Evolutionary conservation across 1,140 invertebrate species (phyloP).

Genomic region (Papilio xuthus): DNA sequence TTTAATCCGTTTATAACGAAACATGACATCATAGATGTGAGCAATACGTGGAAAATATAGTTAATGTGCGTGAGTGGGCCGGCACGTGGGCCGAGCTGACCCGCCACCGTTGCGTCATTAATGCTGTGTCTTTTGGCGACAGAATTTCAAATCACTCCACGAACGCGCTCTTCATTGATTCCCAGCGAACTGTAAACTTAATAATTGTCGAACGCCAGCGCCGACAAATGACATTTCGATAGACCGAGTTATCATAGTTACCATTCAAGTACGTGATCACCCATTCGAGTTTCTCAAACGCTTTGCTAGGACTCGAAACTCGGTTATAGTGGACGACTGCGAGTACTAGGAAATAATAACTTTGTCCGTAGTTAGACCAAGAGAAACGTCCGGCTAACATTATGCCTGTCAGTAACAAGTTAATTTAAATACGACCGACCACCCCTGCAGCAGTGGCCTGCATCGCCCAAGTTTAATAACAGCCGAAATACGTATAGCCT

Average conservation of each 20-base stretch:
- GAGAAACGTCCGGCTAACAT: conserved; percentile 77
- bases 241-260: conserved; percentile 66
- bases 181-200: conserved; percentile 37
- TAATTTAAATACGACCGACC: conserved; percentile 78
- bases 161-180: background rate
- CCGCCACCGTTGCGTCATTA: conserved; percentile 25
- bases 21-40: conserved; percentile 31
- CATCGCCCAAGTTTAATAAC: conserved; percentile 75
- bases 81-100: conserved; percentile 30
- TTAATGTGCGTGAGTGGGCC: conserved; percentile 19
- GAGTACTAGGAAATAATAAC: conserved; percentile 79
- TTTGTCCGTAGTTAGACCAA: conserved; percentile 73
- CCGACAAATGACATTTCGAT: conserved; percentile 66
- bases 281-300: conserved; percentile 74
- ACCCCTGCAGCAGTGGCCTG: conserved; percentile 66
- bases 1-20: conserved; percentile 22
- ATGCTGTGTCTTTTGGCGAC: conserved; percentile 25
- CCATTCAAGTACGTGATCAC: conserved; percentile 68
- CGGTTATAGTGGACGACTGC: conserved; percentile 72
- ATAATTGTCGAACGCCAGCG: conserved; percentile 50
- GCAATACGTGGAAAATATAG: conserved; percentile 36
- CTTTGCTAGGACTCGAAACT: conserved; percentile 73
- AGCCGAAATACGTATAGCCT: conserved; percentile 63
- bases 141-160: background rate
- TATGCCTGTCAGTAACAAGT: conserved; percentile 80